Base-by-base conservation (phyloP, 2,888 invertebrate genomes). In the Eledone cirrhosa region DNA sequence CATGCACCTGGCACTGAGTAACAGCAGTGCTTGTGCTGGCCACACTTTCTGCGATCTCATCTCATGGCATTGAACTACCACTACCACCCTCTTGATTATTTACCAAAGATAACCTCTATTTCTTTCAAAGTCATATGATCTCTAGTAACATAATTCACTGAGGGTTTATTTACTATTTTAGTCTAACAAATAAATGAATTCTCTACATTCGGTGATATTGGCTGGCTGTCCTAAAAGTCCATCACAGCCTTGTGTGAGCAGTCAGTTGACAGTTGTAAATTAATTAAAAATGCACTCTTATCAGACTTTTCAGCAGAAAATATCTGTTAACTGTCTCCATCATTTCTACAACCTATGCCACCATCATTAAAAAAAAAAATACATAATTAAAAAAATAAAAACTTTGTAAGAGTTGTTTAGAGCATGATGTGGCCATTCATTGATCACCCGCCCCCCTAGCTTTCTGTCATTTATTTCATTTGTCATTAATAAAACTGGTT, bases 401-500 rank as follows among this genome's bases (percentile, higher is more conserved):
- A 5, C 41, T 41, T 41, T 41, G 41, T 41, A 41, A 27, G n/a
- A n/a, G 72, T 72, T 72, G 41, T 33, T 33, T 72, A 41, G 41
- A 72, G 72, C 33, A 31, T 22, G 72, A 72, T 31, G 72, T 19
- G 72, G 41, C 72, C 72, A 31, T n/a, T 72, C 72, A 72, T 72
- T 72, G 29, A 72, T 72, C 72, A 72, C 72, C 72, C 31, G n/a
- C 33, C 29, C 22, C 31, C 31, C 33, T 72, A 33, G 72, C 41
- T 41, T 29, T 33, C 72, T 72, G 31, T 41, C 72, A 72, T 72
- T 72, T 33, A 72, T 33, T 33, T 72, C 72, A 72, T 72, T n/a
- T 72, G 72, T 72, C 72, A 72, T 72, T 72, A 13, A 72, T 67
- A 33, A 63, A n/a, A 41, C 72, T 27, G 72, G 31, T 72, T 72